These are phyloP conservation scores for Mastacembelus armatus DNA, from an alignment of 2,797 vertebrate genomes.

Conservation along the genomic window DNA sequence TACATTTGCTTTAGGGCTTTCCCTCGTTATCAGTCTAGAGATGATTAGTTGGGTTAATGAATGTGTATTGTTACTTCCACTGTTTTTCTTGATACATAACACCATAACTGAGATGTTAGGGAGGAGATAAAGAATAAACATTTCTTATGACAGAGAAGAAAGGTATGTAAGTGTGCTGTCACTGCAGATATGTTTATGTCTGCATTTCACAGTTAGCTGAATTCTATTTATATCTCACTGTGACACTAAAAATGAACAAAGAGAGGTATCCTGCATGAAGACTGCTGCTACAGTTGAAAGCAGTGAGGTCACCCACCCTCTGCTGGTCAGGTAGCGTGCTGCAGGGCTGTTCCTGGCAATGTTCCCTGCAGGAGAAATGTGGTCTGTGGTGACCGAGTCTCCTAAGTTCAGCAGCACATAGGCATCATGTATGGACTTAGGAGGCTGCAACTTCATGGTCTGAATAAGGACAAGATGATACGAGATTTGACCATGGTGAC, in stretches of 20 bases:
- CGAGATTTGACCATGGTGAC: neutral
- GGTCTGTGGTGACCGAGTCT: slow-evolving; percentile 98
- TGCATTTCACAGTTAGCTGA: no score
- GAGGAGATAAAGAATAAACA: neutral
- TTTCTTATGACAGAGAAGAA: neutral
- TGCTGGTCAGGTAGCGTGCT: slow-evolving; percentile 90
- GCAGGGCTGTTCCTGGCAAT: slow-evolving; percentile 96
- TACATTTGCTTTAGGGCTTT: no score
- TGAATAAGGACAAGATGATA: slow-evolving; percentile 57
- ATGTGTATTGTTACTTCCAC: neutral
- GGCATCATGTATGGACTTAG: slow-evolving; percentile 87
- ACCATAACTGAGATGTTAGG: neutral
- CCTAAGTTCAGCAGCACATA: slow-evolving; percentile 93
- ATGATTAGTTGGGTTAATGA: neutral
- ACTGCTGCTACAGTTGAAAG: neutral
- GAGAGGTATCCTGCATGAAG: no score
- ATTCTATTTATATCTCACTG: no score
- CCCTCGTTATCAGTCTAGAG: neutral
- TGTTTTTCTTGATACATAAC: neutral
- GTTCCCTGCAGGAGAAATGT: slow-evolving; percentile 98
- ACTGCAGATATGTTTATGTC: neutral
- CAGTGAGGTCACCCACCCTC: slow-evolving; percentile 83
- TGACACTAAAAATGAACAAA: neutral
- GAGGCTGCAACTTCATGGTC: slow-evolving; percentile 86
- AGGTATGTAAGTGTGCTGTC: neutral